phyloP scores from a whole-genome alignment of 1,140 invertebrate genomes.

The Pygmarrhopalites habei region DNA sequence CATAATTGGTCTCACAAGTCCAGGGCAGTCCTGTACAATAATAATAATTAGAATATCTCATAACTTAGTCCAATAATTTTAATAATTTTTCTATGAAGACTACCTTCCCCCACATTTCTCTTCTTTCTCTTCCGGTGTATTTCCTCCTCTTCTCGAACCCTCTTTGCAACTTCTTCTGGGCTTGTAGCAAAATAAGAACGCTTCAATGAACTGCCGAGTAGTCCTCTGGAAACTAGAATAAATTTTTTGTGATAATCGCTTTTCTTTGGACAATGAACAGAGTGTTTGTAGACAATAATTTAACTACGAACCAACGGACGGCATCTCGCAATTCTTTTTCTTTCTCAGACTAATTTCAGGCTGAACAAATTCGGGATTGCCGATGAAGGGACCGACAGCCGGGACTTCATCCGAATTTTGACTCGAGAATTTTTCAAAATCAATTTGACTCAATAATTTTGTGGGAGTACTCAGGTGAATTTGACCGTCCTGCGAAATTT shows the following conservation, averaged over 20 bases:
- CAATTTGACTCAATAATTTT: not conserved
- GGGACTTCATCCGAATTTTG: slow-evolving; percentile 9
- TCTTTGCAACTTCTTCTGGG: slow-evolving; percentile 30
- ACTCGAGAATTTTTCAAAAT: not conserved
- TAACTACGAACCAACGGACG: slow-evolving; percentile 13
- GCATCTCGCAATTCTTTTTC: slow-evolving; percentile 28
- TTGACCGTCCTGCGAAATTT: not conserved
- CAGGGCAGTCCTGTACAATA: no score
- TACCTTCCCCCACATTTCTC: slow-evolving; percentile 13
- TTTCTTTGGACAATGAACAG: no score
- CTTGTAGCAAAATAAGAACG: slow-evolving; percentile 33
- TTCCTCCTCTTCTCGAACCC: slow-evolving; percentile 14
- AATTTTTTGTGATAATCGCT: no score
- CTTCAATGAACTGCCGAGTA: slow-evolving; percentile 27
- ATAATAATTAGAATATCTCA: no score
- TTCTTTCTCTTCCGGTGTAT: slow-evolving; percentile 20
- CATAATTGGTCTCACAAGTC: slow-evolving; percentile 32
- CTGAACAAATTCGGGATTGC: slow-evolving; percentile 14
- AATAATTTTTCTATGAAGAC: no score
- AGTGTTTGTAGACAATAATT: no score
- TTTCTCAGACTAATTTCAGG: slow-evolving; percentile 16
- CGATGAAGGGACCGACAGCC: slow-evolving; percentile 23
- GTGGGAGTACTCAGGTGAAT: not conserved
- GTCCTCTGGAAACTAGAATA: slow-evolving; percentile 26
- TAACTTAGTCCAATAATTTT: no score